A percentile compares a stretch with the other conserved stretches of the same genome.
Evolutionary conservation across 2,113 vertebrate species (phyloP).

Genomic region (Rhabdomys dilectus): DNA sequence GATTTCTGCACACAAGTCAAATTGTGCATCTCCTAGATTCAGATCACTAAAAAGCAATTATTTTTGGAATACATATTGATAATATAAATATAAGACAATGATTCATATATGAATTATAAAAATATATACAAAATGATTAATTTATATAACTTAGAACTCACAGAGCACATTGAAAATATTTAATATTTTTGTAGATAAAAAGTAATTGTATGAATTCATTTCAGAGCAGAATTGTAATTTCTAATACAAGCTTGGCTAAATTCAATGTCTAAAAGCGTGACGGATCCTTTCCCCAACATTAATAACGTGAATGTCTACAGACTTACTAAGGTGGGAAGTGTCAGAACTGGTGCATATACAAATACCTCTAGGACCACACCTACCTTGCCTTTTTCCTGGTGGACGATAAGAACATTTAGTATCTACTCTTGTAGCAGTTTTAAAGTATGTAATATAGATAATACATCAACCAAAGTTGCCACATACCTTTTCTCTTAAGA

Average conservation of each 20-base stretch:
- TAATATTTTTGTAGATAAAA: constrained; percentile 55
- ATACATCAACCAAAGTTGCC: neutral
- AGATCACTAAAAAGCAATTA: constrained; percentile 48
- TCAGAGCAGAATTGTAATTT: neutral
- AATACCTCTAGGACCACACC: neutral
- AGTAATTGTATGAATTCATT: constrained; percentile 37
- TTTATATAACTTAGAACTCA: neutral
- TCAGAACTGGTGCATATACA: neutral
- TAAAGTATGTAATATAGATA: neutral
- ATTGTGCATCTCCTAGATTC: constrained; percentile 51
- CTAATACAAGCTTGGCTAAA: constrained; percentile 33
- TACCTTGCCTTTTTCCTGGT: neutral
- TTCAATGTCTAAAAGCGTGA: constrained; percentile 46
- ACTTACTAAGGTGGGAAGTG: neutral
- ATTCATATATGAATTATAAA: constrained; percentile 44
- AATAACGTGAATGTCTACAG: neutral
- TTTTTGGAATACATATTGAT: constrained; percentile 53
- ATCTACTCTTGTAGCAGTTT: neutral
- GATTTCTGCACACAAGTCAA: constrained; percentile 42
- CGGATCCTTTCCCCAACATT: constrained; percentile 88
- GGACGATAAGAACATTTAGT: neutral
- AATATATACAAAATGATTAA: constrained; percentile 48
- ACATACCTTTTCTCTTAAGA: constrained; percentile 97
- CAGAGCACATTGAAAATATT: constrained; percentile 18
- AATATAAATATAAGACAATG: constrained; percentile 46